Evolutionary conservation across 2,888 invertebrate genomes (phyloP), one percentile per base, ranked within the genome.

Genomic region (Pollenia amentaria): DNA sequence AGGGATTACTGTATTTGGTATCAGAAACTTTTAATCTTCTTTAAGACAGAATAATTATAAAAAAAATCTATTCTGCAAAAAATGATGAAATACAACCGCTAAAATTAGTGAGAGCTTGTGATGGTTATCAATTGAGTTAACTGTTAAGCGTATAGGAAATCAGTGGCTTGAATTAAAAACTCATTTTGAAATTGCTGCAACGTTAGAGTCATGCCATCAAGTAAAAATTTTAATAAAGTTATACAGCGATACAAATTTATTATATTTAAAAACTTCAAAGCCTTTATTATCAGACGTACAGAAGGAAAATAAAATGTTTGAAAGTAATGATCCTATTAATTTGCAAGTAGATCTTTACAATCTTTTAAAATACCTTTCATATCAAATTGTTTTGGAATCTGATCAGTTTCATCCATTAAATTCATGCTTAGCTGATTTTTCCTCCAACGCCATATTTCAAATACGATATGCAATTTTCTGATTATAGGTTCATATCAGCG

Each of bases 31-130:
- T 57, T 67, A n/a, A n/a, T n/a, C 18, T 6, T 12, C 51, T 14
- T 60, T 69, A 70, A 60, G 62, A 64, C 46, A n/a, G 60, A 79
- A 60, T 70, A 6, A 62, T 70, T 62, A n/a, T 79, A 9, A 55
- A 77, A 65, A 64, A 18, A 6, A 48, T 77, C 21, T 77, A 64
- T 14, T 2, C 14, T 64, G 75, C 64, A 38, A 70, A 64, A 10
- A 79, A 79, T 62, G 48, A 79, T 12, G 70, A 21, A n/a, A 18
- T 70, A 11, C 42, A 72, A 55, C 51, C 72, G 12, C 46, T 80
- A 55, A 80, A 72, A 72, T 72, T 80, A 53, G 62, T 64, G 18
- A 60, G 46, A 51, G 75, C 75, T 6, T 62, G 62, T 51, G 67
- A 18, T 77, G 42, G 76, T 51, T 64, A 21, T 77, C 42, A 51